Conservation (phyloP, 2,113 vertebrate genomes). For the Pitta sordida region DNA sequence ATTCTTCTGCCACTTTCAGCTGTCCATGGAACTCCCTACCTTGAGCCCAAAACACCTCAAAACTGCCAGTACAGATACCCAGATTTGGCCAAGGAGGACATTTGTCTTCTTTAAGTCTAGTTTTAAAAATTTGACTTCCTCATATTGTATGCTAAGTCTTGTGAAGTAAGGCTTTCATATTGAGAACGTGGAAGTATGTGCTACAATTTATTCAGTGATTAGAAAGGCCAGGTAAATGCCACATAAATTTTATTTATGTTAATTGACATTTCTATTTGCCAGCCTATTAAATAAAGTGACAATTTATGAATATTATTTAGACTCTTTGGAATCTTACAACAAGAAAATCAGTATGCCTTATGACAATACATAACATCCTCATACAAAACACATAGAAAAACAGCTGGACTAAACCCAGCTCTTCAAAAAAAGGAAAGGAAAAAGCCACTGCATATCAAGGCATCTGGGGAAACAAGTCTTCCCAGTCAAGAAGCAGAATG, state of each 20-base stretch:
- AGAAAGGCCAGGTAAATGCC: not conserved
- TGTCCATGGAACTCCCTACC: not conserved
- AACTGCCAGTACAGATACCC: not conserved
- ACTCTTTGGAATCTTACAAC: not conserved
- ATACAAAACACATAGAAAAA: not conserved
- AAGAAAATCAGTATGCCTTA: not conserved
- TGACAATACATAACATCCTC: not conserved
- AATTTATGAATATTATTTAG: not conserved
- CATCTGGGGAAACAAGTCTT: not conserved
- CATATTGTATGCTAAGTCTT: not conserved
- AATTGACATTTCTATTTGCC: not conserved
- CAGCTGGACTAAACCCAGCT: not conserved
- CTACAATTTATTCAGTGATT: not conserved
- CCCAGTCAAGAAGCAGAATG: not conserved
- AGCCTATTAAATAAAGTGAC: not conserved
- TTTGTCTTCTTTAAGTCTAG: not conserved
- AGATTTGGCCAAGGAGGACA: not conserved
- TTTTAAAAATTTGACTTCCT: not conserved
- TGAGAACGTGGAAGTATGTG: not conserved
- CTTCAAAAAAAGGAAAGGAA: not conserved
- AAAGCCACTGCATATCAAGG: not conserved
- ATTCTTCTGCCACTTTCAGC: not conserved
- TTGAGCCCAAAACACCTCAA: not conserved
- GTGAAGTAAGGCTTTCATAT: not conserved
- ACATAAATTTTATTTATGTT: not conserved